Evolutionary conservation across 2,113 vertebrate genomes (phyloP).

Genomic region (Marmota monax): DNA sequence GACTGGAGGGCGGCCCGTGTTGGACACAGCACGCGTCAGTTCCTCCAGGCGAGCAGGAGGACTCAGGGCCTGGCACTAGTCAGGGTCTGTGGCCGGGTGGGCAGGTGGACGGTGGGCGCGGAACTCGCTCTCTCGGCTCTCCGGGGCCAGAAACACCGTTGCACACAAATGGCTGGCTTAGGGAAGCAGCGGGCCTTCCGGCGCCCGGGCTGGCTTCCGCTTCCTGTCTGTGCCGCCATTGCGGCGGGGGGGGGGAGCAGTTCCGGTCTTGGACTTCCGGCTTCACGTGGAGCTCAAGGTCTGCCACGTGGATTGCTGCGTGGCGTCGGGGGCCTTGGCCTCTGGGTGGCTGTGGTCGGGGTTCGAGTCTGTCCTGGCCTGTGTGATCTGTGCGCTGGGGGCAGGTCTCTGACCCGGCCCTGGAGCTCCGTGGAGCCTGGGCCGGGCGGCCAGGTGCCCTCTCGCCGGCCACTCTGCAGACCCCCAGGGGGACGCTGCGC

Average conservation of each 20-base stretch:
- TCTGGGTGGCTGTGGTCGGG: not conserved
- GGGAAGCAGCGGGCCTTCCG: not conserved
- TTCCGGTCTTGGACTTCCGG: not conserved
- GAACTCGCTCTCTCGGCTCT: not conserved
- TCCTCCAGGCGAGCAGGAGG: not conserved
- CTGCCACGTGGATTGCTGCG: not conserved
- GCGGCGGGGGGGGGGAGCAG: rapidly evolving
- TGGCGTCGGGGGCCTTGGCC: rapidly evolving
- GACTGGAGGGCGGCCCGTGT: too few species aligned
- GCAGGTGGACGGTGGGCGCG: not conserved
- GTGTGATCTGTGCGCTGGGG: not conserved
- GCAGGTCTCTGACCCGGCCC: too few species aligned
- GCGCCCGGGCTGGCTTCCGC: not conserved
- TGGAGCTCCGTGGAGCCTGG: not conserved
- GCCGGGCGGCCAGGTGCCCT: not conserved
- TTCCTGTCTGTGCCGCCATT: not conserved
- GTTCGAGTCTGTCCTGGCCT: not conserved
- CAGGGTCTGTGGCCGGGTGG: too few species aligned
- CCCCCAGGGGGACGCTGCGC: too few species aligned
- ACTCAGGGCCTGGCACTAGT: not conserved
- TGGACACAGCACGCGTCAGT: not conserved
- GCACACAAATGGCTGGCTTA: rapidly evolving
- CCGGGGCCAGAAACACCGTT: not conserved
- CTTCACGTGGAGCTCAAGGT: not conserved
- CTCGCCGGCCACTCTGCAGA: not conserved